Evolutionary conservation across 1,140 invertebrate species (phyloP).

Genomic region (Bicyclus anynana): DNA sequence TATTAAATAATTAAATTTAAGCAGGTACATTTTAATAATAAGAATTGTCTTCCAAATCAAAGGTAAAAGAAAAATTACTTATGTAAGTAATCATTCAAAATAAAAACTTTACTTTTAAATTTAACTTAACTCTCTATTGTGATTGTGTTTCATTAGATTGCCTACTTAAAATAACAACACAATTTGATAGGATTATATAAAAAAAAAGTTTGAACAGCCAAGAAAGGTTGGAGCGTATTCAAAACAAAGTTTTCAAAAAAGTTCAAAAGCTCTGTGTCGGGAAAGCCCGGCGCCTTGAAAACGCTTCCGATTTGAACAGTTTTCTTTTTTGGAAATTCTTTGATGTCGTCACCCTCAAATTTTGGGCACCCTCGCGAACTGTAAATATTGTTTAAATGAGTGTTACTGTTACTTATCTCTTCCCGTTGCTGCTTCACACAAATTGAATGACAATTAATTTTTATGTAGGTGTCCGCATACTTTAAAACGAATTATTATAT

Average conservation of each 20-base stretch:
- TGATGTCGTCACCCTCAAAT: conserved; percentile 58
- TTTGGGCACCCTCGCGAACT: conserved; percentile 38
- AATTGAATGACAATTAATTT: conserved; percentile 6
- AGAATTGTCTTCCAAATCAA: too few species aligned
- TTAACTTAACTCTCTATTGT: too few species aligned
- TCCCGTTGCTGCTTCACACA: background rate
- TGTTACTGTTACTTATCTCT: conserved; percentile 4
- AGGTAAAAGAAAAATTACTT: too few species aligned
- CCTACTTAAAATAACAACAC: too few species aligned
- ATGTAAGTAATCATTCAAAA: too few species aligned
- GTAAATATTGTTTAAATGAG: conserved; percentile 28
- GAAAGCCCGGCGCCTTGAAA: conserved; percentile 19
- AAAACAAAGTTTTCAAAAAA: conserved; percentile 22
- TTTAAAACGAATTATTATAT: background rate
- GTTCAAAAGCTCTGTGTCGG: conserved; percentile 22
- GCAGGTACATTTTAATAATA: too few species aligned
- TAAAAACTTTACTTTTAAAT: too few species aligned
- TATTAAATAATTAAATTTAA: too few species aligned
- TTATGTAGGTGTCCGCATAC: background rate
- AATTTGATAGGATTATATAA: background rate
- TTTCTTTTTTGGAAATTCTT: conserved; percentile 54
- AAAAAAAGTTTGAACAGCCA: background rate
- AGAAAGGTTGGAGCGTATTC: conserved; percentile 15
- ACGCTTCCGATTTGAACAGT: conserved; percentile 37
- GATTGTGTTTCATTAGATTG: too few species aligned